These are phyloP conservation scores for Dryocosmus kuriphilus DNA, from an alignment of 2,888 invertebrate species.

Conservation along the genomic window DNA sequence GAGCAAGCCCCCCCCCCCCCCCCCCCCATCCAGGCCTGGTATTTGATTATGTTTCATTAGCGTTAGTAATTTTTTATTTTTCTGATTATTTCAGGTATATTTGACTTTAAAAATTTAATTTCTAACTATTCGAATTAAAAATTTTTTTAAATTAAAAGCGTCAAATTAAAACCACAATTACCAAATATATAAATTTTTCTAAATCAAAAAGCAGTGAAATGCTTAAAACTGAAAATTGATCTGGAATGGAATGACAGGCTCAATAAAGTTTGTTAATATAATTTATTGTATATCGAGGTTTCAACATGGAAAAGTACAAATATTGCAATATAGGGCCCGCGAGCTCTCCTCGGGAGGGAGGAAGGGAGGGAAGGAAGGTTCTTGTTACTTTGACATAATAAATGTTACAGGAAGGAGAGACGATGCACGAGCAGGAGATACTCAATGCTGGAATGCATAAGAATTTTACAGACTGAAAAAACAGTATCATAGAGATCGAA, in stretches of 20 bases:
- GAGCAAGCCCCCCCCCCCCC: too few relatives aligned
- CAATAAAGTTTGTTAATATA: slow-evolving; percentile 77
- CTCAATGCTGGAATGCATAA: slow-evolving; percentile 41
- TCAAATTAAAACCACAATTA: too few relatives aligned
- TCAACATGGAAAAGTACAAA: slow-evolving; percentile 78
- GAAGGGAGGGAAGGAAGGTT: slow-evolving; percentile 69
- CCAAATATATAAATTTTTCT: too few relatives aligned
- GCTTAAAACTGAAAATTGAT: too few relatives aligned
- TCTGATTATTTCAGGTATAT: not conserved
- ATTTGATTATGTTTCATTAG: not conserved
- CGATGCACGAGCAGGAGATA: slow-evolving; percentile 58
- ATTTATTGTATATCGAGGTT: slow-evolving; percentile 78
- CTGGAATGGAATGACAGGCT: slow-evolving; percentile 50
- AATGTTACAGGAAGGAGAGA: slow-evolving; percentile 54
- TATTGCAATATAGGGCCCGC: slow-evolving; percentile 78
- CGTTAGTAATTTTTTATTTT: not conserved
- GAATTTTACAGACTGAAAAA: slow-evolving; percentile 34
- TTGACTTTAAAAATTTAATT: not conserved
- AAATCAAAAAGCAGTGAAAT: too few relatives aligned
- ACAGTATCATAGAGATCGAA: slow-evolving; percentile 32
- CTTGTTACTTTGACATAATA: slow-evolving; percentile 29
- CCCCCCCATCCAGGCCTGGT: too few relatives aligned
- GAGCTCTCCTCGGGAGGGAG: slow-evolving; percentile 76
- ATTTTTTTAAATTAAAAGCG: too few relatives aligned
- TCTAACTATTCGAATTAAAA: not conserved